These are phyloP conservation scores for Podarcis raffonei DNA, from an alignment of 2,113 vertebrate species.

Conservation along the genomic window DNA sequence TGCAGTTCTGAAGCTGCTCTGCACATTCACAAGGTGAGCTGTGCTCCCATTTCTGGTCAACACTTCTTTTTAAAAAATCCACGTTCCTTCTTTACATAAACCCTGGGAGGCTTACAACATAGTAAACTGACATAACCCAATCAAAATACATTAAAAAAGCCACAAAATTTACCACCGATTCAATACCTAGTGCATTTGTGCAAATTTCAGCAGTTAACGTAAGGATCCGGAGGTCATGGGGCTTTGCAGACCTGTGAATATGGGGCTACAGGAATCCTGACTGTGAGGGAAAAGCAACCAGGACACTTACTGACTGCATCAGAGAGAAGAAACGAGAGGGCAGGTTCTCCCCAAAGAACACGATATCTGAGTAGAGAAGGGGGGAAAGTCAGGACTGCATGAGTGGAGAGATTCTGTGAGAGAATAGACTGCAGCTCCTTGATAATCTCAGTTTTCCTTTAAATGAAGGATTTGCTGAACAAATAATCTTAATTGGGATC, in stretches of 20 bases:
- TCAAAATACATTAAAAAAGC: background rate
- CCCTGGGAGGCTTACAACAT: background rate
- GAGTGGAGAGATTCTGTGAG: too few relatives aligned
- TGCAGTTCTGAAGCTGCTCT: background rate
- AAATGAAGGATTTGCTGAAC: too few relatives aligned
- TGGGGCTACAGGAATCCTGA: background rate
- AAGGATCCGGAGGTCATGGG: background rate
- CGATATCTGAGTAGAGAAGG: conserved; percentile 79
- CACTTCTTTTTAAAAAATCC: background rate
- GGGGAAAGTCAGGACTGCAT: background rate
- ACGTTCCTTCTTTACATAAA: background rate
- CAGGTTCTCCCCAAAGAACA: conserved; percentile 92
- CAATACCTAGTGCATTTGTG: background rate
- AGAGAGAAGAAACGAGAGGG: conserved; percentile 87
- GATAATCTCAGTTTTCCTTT: background rate
- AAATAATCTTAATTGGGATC: too few relatives aligned
- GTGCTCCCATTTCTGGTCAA: background rate
- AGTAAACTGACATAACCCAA: background rate
- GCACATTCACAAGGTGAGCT: background rate
- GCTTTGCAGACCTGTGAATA: background rate
- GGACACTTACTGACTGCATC: conserved; percentile 81
- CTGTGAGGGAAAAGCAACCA: background rate
- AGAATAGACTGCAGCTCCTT: background rate
- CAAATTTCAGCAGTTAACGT: background rate
- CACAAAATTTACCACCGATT: background rate